A percentile compares a stretch with the other conserved stretches of the same genome.
These are phyloP conservation scores for Sorex fumeus DNA, from an alignment of 2,113 vertebrate genomes.

Conservation along the genomic window DNA sequence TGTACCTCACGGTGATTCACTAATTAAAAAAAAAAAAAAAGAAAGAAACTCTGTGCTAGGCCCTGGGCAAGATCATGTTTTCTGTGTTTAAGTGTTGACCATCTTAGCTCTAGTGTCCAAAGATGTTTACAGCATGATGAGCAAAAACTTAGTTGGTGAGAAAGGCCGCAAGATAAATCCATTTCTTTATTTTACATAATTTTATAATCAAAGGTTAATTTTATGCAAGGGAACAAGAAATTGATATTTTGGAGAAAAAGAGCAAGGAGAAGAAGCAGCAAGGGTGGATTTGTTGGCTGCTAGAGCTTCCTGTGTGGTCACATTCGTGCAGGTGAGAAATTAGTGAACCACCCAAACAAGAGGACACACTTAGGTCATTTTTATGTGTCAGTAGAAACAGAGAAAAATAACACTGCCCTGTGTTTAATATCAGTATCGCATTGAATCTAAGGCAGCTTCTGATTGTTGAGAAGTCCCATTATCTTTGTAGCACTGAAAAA, in stretches of 20 bases:
- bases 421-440: background rate
- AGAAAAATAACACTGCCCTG: too few relatives aligned
- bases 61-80: background rate
- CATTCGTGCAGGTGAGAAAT: background rate
- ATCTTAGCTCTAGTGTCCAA: background rate
- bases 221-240: background rate
- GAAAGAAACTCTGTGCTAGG: too few relatives aligned
- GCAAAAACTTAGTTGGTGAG: background rate
- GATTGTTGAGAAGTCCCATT: background rate
- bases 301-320: background rate
- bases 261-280: background rate
- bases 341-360: background rate
- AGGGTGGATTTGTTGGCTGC: background rate
- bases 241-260: background rate
- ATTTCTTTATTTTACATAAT: background rate
- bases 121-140: background rate
- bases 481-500: background rate
- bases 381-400: too few relatives aligned
- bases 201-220: background rate
- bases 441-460: background rate
- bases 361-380: background rate
- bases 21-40: too few relatives aligned
- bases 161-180: background rate
- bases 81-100: background rate
- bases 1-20: too few relatives aligned